phyloP scores from a whole-genome alignment of 2,113 vertebrate genomes.

The Pterocles burchelli region DNA sequence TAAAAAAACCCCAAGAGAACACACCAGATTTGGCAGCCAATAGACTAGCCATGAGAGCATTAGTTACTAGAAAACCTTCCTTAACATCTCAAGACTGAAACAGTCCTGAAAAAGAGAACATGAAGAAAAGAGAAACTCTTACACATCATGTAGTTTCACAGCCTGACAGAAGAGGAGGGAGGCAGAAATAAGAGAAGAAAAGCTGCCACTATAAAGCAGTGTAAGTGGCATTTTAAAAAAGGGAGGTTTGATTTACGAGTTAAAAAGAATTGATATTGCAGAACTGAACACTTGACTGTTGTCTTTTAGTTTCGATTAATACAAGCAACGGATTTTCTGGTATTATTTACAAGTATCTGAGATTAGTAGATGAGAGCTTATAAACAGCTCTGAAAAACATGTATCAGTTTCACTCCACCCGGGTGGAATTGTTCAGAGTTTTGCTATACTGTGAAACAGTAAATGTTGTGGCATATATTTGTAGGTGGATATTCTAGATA shows the following conservation, averaged over 20 bases:
- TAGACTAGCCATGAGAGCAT: not conserved
- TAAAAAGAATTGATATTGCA: not conserved
- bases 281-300: not conserved
- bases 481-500: not conserved
- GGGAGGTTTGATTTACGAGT: not conserved
- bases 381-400: not conserved
- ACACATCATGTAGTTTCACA: not conserved
- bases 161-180: not conserved
- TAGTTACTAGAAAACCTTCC: not conserved
- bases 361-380: not conserved
- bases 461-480: not conserved
- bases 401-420: not conserved
- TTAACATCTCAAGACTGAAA: not conserved
- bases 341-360: not conserved
- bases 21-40: not conserved
- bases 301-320: constrained; percentile 4
- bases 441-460: not conserved
- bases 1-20: not conserved
- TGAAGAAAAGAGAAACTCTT: not conserved
- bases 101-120: not conserved
- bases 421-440: not conserved
- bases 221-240: not conserved
- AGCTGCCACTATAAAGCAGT: not conserved
- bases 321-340: not conserved
- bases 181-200: not conserved